Evolutionary conservation across 2,797 vertebrate genomes (phyloP).

Genomic region (Hypotaenidia okinawae): DNA sequence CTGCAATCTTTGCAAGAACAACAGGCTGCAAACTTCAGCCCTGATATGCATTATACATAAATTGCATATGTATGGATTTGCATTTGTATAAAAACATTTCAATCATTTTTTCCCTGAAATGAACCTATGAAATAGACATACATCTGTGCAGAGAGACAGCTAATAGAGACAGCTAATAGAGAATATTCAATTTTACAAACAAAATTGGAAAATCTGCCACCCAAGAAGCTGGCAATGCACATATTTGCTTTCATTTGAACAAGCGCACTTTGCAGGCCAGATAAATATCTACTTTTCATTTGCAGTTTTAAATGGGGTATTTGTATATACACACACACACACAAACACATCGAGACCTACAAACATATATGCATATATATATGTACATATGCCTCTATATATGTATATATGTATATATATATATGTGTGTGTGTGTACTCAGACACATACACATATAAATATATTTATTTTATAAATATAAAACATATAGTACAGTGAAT

Average conservation of each 20-base stretch:
- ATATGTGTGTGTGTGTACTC: not conserved
- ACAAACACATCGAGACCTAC: not conserved
- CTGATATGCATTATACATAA: constrained; percentile 31
- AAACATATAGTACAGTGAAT: not conserved
- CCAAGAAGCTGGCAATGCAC: constrained; percentile 40
- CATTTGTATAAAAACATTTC: constrained; percentile 58
- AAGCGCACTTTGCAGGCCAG: constrained; percentile 15
- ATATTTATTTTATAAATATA: not conserved
- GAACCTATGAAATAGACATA: constrained; percentile 54
- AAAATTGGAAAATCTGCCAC: constrained; percentile 62
- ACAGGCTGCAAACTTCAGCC: constrained; percentile 44
- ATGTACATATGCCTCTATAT: too few species aligned
- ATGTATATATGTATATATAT: not conserved
- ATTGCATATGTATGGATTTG: constrained; percentile 39
- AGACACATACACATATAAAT: not conserved
- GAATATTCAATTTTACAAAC: constrained; percentile 37
- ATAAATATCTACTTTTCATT: constrained; percentile 45
- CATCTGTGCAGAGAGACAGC: constrained; percentile 41
- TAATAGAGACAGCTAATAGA: constrained; percentile 49
- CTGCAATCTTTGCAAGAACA: constrained; percentile 47
- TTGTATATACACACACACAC: not conserved
- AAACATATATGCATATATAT: not conserved
- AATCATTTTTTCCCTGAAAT: constrained; percentile 41
- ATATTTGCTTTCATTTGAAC: constrained; percentile 56
- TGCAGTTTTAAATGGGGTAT: constrained; percentile 25